Percentiles rank a stretch among this genome's conserved stretches.
These are phyloP conservation scores for Clinocottus analis DNA, from an alignment of 2,113 vertebrate genomes.

Conservation along the genomic window DNA sequence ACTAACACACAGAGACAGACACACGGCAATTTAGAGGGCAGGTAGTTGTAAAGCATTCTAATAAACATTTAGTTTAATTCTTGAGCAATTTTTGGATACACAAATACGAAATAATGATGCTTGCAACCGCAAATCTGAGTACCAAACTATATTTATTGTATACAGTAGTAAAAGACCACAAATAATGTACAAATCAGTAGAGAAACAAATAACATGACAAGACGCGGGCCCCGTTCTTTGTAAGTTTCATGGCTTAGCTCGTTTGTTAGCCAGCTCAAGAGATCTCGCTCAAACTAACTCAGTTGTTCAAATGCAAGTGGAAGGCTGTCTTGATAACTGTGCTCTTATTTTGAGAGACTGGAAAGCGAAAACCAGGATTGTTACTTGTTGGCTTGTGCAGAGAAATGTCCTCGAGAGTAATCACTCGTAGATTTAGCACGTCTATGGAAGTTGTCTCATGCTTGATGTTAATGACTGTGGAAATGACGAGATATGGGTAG, in stretches of 20 bases:
- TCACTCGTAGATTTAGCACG: background rate
- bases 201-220: constrained; percentile 83
- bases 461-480: constrained; percentile 7
- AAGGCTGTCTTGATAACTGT: constrained; percentile 55
- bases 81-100: background rate
- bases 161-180: constrained; percentile 90
- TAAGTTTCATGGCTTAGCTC: constrained; percentile 41
- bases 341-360: constrained; percentile 56
- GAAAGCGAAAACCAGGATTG: constrained; percentile 14
- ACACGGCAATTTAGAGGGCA: too few species aligned
- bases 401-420: background rate
- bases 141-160: constrained; percentile 92
- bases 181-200: constrained; percentile 88
- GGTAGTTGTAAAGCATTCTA: too few species aligned
- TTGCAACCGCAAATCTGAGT: constrained; percentile 73
- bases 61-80: background rate
- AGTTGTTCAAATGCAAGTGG: constrained; percentile 20
- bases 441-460: constrained; percentile 13
- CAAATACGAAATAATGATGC: background rate
- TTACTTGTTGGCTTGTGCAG: constrained; percentile 25
- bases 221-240: constrained; percentile 70
- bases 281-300: constrained; percentile 18
- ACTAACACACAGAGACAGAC: background rate
- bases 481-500: background rate
- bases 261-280: constrained; percentile 7